phyloP scores from a whole-genome alignment of 2,797 vertebrate species.

The Sphaeramia orbicularis region DNA sequence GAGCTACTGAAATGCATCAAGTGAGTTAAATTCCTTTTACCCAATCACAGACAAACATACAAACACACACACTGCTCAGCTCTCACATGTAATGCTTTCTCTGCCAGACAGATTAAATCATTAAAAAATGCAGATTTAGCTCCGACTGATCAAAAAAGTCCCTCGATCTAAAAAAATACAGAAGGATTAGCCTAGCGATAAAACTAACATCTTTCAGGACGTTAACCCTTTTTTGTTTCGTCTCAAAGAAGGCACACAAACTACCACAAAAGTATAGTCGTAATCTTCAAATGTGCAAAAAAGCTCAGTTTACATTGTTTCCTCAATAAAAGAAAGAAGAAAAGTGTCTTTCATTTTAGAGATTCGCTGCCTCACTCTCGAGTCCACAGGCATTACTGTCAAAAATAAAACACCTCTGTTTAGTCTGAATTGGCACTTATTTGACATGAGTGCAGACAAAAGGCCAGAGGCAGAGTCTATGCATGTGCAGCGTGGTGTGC shows the following conservation, averaged over 20 bases:
- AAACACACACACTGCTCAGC: neutral
- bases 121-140: slow-evolving; percentile 61
- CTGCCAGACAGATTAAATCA: slow-evolving; percentile 21
- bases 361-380: neutral
- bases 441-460: slow-evolving; percentile 43
- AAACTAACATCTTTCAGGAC: slow-evolving; percentile 60
- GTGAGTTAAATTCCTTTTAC: slow-evolving; percentile 11
- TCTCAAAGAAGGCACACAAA: slow-evolving; percentile 82
- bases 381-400: slow-evolving; percentile 16
- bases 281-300: slow-evolving; percentile 84
- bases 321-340: slow-evolving; percentile 52
- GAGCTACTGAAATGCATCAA: slow-evolving; percentile 33
- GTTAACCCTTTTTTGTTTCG: slow-evolving; percentile 52
- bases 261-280: slow-evolving; percentile 72
- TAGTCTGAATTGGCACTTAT: slow-evolving; percentile 65
- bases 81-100: slow-evolving; percentile 15
- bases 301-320: slow-evolving; percentile 75
- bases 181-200: slow-evolving; percentile 50
- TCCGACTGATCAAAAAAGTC: slow-evolving; percentile 58
- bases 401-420: slow-evolving; percentile 35
- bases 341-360: slow-evolving; percentile 27
- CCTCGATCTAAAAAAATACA: slow-evolving; percentile 70
- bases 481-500: slow-evolving; percentile 19
- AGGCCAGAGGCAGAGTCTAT: slow-evolving; percentile 25
- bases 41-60: neutral